Evolutionary conservation across 1,140 invertebrate genomes (phyloP).

Genomic region (Homarus americanus): DNA sequence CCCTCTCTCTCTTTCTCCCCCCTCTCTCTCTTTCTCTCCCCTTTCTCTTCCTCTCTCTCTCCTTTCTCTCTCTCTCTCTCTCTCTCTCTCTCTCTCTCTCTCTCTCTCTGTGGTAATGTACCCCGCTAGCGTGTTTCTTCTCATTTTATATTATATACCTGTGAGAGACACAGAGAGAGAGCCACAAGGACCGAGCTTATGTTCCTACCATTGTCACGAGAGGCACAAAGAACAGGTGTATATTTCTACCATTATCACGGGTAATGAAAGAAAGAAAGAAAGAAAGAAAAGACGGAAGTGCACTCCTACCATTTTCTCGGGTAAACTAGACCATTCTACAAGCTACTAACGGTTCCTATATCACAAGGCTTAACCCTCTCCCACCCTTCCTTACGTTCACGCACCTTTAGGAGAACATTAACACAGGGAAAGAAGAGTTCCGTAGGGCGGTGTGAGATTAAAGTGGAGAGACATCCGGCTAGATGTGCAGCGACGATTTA

Average conservation of each 20-base stretch:
- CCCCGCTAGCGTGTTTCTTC: background rate
- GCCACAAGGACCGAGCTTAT: background rate
- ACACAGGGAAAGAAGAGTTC: too few relatives aligned
- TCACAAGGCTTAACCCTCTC: background rate
- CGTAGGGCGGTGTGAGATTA: too few relatives aligned
- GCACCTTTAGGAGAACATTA: background rate
- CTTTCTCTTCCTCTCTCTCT: too few relatives aligned
- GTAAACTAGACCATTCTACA: background rate
- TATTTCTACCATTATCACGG: background rate
- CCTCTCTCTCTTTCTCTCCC: background rate
- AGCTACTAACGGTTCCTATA: background rate
- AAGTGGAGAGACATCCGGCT: too few relatives aligned
- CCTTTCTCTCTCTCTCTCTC: background rate
- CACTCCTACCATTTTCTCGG: background rate
- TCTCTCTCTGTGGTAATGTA: background rate
- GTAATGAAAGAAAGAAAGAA: too few relatives aligned
- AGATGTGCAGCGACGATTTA: too few relatives aligned
- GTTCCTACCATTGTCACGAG: background rate
- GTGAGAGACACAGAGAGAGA: background rate
- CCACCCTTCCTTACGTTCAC: background rate
- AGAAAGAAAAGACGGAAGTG: too few relatives aligned
- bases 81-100: background rate
- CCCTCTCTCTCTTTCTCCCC: background rate
- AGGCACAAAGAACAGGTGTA: background rate
- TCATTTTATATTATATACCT: background rate